phyloP scores from a whole-genome alignment of 1,140 invertebrate genomes.

The Heliothis subflexa region DNA sequence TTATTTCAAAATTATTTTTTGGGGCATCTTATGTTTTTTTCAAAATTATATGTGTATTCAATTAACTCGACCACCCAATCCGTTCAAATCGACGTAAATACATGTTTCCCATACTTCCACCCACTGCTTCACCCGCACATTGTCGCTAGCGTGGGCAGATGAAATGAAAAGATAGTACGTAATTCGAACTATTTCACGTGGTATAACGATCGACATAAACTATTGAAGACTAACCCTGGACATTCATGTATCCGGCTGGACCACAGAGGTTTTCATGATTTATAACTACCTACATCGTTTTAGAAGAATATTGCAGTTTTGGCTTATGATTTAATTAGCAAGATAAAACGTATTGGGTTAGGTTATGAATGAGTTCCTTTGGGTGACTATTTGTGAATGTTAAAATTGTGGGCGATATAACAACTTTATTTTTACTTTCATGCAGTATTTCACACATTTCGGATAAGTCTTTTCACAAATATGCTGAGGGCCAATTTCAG shows the following conservation, averaged over 20 bases:
- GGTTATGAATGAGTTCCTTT: too few species aligned
- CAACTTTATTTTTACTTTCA: too few species aligned
- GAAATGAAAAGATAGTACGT: slow-evolving; percentile 12
- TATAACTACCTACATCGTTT: slow-evolving; percentile 5
- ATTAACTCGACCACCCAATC: too few species aligned
- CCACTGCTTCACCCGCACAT: slow-evolving; percentile 11
- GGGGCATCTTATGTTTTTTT: too few species aligned
- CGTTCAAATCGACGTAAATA: background rate
- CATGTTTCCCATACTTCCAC: background rate
- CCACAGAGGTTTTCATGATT: slow-evolving; percentile 12
- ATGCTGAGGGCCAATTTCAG: too few species aligned
- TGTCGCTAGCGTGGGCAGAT: slow-evolving; percentile 28
- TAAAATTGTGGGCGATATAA: too few species aligned
- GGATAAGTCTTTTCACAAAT: too few species aligned
- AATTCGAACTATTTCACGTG: slow-evolving; percentile 6
- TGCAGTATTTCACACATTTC: too few species aligned
- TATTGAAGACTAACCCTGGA: slow-evolving; percentile 1
- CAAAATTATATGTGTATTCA: too few species aligned
- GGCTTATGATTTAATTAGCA: background rate
- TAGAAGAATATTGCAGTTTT: background rate
- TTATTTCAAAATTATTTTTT: too few species aligned
- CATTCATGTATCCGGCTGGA: slow-evolving; percentile 25
- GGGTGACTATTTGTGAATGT: too few species aligned
- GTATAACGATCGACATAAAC: slow-evolving; percentile 21
- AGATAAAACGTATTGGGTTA: background rate